Percentiles rank a stretch among this genome's conserved stretches.
Conservation (phyloP, 2,113 vertebrate species). For the Ceyx melanurus region DNA sequence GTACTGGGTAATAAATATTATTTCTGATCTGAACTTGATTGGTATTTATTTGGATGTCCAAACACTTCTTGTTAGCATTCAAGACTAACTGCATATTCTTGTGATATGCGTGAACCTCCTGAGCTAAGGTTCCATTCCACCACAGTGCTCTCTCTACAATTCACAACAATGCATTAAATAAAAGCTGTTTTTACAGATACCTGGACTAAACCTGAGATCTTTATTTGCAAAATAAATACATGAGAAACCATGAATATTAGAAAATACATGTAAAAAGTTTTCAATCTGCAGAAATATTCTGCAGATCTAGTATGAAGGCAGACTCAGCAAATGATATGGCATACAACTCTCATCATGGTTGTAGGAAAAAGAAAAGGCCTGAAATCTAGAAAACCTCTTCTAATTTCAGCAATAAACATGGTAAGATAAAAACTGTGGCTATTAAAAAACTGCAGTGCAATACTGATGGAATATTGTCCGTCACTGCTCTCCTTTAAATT, state of each 20-base stretch:
- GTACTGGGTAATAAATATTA: background rate
- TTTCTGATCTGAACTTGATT: background rate
- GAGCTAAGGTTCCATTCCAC: background rate
- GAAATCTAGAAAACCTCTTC: background rate
- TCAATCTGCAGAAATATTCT: background rate
- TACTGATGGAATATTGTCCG: background rate
- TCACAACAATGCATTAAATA: background rate
- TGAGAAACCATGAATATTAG: background rate
- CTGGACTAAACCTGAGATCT: background rate
- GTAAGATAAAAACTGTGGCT: background rate
- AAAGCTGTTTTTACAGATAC: background rate
- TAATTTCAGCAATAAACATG: background rate
- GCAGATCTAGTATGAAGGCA: background rate
- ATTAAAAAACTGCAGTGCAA: background rate
- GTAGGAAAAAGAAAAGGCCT: background rate
- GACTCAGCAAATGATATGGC: background rate
- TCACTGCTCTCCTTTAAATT: background rate
- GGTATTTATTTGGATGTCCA: background rate
- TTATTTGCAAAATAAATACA: background rate
- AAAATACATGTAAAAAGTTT: background rate
- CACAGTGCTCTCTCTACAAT: background rate
- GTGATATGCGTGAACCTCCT: background rate
- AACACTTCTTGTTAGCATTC: background rate
- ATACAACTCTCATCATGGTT: background rate
- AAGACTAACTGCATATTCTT: background rate